Conservation (phyloP, 2,113 vertebrate species). For the Cairina moschata region DNA sequence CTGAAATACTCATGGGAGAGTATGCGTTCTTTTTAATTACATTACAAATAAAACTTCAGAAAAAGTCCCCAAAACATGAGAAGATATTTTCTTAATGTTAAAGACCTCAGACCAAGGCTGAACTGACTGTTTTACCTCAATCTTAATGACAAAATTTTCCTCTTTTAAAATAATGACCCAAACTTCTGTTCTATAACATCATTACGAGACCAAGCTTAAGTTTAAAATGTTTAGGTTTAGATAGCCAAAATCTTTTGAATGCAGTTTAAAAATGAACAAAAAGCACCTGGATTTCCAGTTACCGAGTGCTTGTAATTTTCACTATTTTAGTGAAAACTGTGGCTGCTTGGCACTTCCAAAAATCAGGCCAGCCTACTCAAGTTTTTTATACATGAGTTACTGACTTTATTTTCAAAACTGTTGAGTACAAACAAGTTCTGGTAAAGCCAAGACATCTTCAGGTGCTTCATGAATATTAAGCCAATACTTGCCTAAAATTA, state of each 20-base stretch:
- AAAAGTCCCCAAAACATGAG: neutral
- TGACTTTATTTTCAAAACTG: conserved; percentile 12
- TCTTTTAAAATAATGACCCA: neutral
- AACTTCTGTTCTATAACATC: neutral
- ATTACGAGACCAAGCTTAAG: neutral
- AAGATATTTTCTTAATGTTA: neutral
- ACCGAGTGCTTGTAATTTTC: neutral
- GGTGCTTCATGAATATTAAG: neutral
- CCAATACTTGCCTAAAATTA: neutral
- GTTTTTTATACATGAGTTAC: neutral
- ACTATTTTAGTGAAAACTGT: neutral
- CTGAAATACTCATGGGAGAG: neutral
- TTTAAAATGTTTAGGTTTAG: neutral
- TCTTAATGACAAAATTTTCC: neutral
- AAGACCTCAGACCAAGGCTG: neutral
- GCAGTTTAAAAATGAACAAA: neutral
- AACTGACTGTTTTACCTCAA: neutral
- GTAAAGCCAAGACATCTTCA: neutral
- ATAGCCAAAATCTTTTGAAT: neutral
- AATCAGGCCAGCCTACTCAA: conserved; percentile 8
- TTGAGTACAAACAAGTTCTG: neutral
- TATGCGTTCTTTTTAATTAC: neutral
- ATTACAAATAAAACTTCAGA: neutral
- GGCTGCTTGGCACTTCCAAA: neutral
- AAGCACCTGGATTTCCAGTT: neutral